These are phyloP conservation scores for Eurytoma adleriae DNA, from an alignment of 2,888 invertebrate genomes.

Conservation along the genomic window DNA sequence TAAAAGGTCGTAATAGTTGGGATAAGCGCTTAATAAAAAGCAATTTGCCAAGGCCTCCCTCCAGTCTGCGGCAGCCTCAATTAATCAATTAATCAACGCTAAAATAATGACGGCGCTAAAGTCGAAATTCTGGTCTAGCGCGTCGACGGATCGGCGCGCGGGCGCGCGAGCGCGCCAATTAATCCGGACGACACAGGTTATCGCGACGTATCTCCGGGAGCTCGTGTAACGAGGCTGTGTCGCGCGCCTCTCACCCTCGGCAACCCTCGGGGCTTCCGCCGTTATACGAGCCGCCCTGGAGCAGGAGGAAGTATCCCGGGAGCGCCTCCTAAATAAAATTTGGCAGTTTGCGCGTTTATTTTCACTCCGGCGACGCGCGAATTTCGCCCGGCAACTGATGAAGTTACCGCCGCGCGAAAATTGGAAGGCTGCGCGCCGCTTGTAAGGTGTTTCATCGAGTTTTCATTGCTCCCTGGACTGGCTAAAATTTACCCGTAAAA, in stretches of 20 bases:
- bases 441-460: too few species aligned
- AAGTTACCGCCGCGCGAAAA: too few species aligned
- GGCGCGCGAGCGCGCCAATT: conserved; percentile 26
- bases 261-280: too few species aligned
- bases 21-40: not conserved
- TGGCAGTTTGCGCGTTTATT: conserved; percentile 23
- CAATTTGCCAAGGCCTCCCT: conserved; percentile 15
- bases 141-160: not conserved
- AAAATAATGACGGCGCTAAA: conserved; percentile 24
- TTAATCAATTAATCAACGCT: conserved; percentile 23
- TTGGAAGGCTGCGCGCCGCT: too few species aligned
- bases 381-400: not conserved
- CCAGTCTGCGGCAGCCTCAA: not conserved
- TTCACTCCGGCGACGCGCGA: not conserved
- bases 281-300: not conserved
- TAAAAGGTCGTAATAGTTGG: too few species aligned
- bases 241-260: not conserved
- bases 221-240: conserved; percentile 20
- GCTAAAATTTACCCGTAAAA: too few species aligned
- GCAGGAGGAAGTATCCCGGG: not conserved
- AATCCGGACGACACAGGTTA: conserved; percentile 36
- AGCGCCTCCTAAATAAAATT: conserved; percentile 6
- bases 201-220: conserved; percentile 1
- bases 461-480: too few species aligned
- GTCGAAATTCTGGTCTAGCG: not conserved